Evolutionary conservation across 2,797 vertebrate genomes (phyloP), one percentile per base, ranked within the genome.

Genomic region (Ctenopoma multispine): DNA sequence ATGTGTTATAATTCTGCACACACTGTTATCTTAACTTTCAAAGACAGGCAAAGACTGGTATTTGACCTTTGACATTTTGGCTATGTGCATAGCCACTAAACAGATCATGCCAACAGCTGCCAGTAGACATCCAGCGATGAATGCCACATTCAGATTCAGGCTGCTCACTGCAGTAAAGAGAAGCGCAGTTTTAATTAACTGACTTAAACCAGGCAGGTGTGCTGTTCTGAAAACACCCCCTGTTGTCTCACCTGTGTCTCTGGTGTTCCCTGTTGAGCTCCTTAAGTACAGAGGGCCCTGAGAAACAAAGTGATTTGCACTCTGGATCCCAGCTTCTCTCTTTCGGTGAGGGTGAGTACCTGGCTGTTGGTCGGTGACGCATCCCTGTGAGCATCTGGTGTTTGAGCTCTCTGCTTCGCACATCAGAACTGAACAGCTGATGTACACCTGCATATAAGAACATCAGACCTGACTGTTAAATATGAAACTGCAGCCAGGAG

Each of bases 401-500:
- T 51, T 3, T 10, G 75, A 17, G 36, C 84, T 69, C 1, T 86
- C 86, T 12, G 67, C 74, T 49, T 88, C 84, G 75, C 93, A 95
- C 66, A 94, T 75, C 66, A 94, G 61, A 31, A 94, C 90, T 0
- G 92, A 90, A 63, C 93, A 95, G 78, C 86, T 94, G 78, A 95
- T 90, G 78, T 91, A 95, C 49, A 95, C 92, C 93, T 95, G 57
- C 63, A 60, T 1, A 58, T 12, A 79, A 54, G 17, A 34, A 59
- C 21, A 40, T 23, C 7, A 61, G 10, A 40, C 27, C 3, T 3
- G 27, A 29, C 27, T n/a, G n/a, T n/a, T 29, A 29, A 5, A 5
- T 29, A 29, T 29, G 27, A 29, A 29, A 29, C 27, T 29, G 5
- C 5, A n/a, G n/a, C n/a, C n/a, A n/a, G n/a, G n/a, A n/a, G n/a